Evolutionary conservation across 2,113 vertebrate genomes (phyloP).

Genomic region (Catagonus wagneri): DNA sequence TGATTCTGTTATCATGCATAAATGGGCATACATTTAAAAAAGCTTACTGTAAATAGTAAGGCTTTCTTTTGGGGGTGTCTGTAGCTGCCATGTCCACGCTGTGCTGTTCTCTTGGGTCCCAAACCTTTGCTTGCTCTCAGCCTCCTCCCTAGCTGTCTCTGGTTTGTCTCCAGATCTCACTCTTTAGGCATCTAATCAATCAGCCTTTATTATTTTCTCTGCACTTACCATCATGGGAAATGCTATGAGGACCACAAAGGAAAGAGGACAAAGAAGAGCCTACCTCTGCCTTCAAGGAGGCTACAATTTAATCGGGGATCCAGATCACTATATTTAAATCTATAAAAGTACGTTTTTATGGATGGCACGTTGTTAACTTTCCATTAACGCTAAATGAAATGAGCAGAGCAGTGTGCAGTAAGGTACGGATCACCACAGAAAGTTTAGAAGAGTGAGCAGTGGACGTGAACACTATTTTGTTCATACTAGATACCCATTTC

Average conservation of each 20-base stretch:
- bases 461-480: neutral
- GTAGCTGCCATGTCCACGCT: neutral
- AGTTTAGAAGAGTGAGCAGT: neutral
- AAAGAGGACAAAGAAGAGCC: neutral
- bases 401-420: neutral
- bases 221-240: neutral
- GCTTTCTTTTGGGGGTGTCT: neutral
- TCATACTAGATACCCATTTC: slow-evolving; percentile 30
- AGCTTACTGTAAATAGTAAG: neutral
- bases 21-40: neutral
- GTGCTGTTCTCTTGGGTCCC: neutral
- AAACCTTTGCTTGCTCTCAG: neutral
- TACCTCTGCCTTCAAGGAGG: neutral
- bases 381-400: slow-evolving; percentile 16
- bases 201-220: slow-evolving; percentile 34
- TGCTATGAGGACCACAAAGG: neutral
- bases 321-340: neutral
- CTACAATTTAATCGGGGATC: neutral
- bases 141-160: neutral
- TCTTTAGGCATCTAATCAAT: slow-evolving; percentile 15
- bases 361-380: neutral
- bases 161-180: neutral
- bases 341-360: slow-evolving; percentile 11
- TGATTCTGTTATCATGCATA: neutral
- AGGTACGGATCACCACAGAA: neutral